phyloP scores from a whole-genome alignment of 2,113 vertebrate species.

The Polypterus senegalus region DNA sequence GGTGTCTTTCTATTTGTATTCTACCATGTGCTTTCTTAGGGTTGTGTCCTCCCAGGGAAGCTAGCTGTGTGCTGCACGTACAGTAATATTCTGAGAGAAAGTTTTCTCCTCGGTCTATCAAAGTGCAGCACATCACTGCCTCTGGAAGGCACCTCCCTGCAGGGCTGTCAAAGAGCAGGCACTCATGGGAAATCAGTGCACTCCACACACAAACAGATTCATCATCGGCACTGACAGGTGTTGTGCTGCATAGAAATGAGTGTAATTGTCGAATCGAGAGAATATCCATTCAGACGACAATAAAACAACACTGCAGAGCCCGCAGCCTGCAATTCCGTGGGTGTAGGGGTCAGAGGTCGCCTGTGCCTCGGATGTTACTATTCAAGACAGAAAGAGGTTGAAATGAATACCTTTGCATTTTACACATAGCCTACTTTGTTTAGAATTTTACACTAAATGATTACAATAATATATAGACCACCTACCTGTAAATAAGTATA shows the following conservation, averaged over 20 bases:
- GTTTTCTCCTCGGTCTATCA: too few species aligned
- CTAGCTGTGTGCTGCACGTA: too few species aligned
- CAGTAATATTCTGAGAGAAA: too few species aligned
- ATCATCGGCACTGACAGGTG: constrained; percentile 59
- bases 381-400: too few species aligned
- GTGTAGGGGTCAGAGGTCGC: background rate
- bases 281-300: background rate
- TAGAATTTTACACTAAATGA: too few species aligned
- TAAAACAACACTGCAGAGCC: background rate
- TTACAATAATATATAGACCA: too few species aligned
- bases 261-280: constrained; percentile 34
- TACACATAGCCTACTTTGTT: too few species aligned
- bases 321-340: background rate
- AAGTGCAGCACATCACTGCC: background rate
- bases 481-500: too few species aligned
- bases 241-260: constrained; percentile 50
- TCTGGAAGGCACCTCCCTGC: constrained; percentile 13
- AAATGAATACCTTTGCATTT: too few species aligned
- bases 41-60: too few species aligned
- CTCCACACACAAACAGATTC: constrained; percentile 60
- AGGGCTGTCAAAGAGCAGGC: constrained; percentile 7
- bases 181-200: constrained; percentile 53
- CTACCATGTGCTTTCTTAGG: too few species aligned
- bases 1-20: too few species aligned
- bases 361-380: background rate